Base-by-base conservation (phyloP, 2,888 invertebrate genomes). In the Ophion slaviceki region DNA sequence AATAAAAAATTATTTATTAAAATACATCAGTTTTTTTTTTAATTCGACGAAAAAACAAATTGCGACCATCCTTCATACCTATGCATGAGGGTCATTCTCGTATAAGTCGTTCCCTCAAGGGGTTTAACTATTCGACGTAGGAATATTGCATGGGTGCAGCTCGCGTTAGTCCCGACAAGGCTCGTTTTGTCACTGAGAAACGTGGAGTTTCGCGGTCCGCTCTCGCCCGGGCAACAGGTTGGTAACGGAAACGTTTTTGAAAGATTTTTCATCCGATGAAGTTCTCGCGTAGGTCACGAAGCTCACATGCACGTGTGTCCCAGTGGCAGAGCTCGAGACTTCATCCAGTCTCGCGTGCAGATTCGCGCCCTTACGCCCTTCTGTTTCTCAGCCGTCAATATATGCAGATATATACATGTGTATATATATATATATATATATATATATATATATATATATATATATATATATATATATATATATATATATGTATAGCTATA, bases 201-300 rank as follows among this genome's bases (percentile, higher is more conserved):
- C 28, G 67, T 74, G 32, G 61, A 67, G 76, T 59, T 64, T 66
- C 36, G 11, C 67, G 40, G 53, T 59, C 74, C 17, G 17, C 64
- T 71, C 74, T 71, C 47, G 70, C 61, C 36, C 14, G 59, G 84
- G 87, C 87, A 88, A 87, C 84, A 87, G 88, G 87, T 88, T 84
- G 84, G 78, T 80, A 84, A 82, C 78, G 72, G 80, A 86, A 82
- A 86, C 80, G 79, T 87, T 88, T 88, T 84, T 84, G 74, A 84
- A 80, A 71, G 84, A 82, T 84, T 61, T 76, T 80, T 68, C 78
- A 74, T 82, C 74, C 62, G 24, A 40, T 47, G 68, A 17, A 53
- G 61, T 8, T 17, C 62, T 53, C 64, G 64, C 70, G 62, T 70
- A 72, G 62, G 62, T 53, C 71, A 70, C 10, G 17, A 47, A 70